Percentiles rank a stretch among this genome's conserved stretches.
phyloP scores from a whole-genome alignment of 2,888 invertebrate species.

The Nomada hirtipes region DNA sequence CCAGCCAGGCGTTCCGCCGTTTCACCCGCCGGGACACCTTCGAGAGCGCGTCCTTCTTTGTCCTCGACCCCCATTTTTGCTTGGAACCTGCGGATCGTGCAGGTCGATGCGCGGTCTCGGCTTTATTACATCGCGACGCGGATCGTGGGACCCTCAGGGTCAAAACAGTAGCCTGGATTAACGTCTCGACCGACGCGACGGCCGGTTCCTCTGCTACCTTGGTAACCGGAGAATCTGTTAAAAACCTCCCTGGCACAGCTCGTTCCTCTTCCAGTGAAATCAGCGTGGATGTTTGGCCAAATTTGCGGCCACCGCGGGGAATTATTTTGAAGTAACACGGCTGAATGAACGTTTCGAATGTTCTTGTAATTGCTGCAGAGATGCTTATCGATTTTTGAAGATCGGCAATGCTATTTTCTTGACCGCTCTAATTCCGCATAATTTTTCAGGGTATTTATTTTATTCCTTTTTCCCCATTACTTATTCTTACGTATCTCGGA shows the following conservation, averaged over 20 bases:
- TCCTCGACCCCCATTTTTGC: slow-evolving; percentile 70
- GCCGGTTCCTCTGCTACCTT: slow-evolving; percentile 64
- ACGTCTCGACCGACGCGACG: slow-evolving; percentile 47
- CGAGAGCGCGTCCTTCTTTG: slow-evolving; percentile 65
- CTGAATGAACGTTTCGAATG: neutral
- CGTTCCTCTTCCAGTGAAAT: slow-evolving; percentile 35
- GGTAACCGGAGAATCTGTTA: slow-evolving; percentile 68
- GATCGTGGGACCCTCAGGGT: slow-evolving; percentile 59
- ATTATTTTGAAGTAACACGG: neutral
- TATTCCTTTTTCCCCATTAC: too few species aligned
- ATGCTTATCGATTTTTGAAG: too few species aligned
- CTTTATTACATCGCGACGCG: slow-evolving; percentile 63
- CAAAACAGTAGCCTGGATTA: slow-evolving; percentile 69
- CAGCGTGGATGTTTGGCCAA: slow-evolving; percentile 4
- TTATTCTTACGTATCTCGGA: too few species aligned
- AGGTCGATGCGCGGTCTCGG: slow-evolving; percentile 30
- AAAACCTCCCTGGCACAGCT: slow-evolving; percentile 23
- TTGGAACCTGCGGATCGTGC: slow-evolving; percentile 9
- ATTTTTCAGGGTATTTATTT: too few species aligned
- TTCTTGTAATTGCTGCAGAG: too few species aligned
- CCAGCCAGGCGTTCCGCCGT: slow-evolving; percentile 37
- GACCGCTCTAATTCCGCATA: too few species aligned
- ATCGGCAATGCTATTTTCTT: too few species aligned
- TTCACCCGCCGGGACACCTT: slow-evolving; percentile 36
- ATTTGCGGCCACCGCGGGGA: neutral